Evolutionary conservation across 2,888 invertebrate genomes (phyloP).

Genomic region (Drosophila rellima): DNA sequence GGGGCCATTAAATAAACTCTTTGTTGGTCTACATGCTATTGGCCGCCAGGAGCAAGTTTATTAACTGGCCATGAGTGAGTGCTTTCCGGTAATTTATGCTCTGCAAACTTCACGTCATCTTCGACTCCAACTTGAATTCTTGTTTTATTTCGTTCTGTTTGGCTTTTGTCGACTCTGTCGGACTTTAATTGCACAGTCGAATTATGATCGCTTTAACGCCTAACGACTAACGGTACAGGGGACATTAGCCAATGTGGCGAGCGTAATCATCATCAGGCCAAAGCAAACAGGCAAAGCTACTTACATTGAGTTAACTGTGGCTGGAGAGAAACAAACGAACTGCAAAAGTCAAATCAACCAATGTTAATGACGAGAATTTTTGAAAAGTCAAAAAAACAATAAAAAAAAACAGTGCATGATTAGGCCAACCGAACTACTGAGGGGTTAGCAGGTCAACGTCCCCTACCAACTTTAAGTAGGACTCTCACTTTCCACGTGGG

Average conservation of each 20-base stretch:
- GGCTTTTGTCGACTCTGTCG: slow-evolving; percentile 5
- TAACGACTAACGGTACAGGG: slow-evolving; percentile 69
- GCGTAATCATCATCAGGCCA: slow-evolving; percentile 69
- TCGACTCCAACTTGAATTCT: not conserved
- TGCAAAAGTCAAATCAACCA: slow-evolving; percentile 61
- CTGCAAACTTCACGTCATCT: slow-evolving; percentile 12
- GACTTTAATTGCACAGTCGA: slow-evolving; percentile 41
- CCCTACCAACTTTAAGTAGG: not conserved
- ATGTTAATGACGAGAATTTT: slow-evolving; percentile 70
- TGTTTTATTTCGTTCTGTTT: not conserved
- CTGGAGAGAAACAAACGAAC: slow-evolving; percentile 34
- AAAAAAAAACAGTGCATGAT: slow-evolving; percentile 33
- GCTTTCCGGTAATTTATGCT: slow-evolving; percentile 21
- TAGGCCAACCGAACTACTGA: slow-evolving; percentile 19
- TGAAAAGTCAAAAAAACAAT: slow-evolving; percentile 47
- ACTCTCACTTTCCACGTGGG: slow-evolving; percentile 26
- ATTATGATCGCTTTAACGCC: slow-evolving; percentile 71
- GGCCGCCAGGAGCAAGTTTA: not conserved
- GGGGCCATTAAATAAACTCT: not conserved
- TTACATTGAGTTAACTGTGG: slow-evolving; percentile 16
- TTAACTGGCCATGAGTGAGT: slow-evolving; percentile 11
- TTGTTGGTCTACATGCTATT: slow-evolving; percentile 1
- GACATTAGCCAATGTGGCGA: slow-evolving; percentile 51
- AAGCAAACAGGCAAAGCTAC: slow-evolving; percentile 56
- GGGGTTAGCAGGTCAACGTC: slow-evolving; percentile 54